Evolutionary conservation across 2,113 vertebrate species (phyloP).

Genomic region (Proteles cristata): DNA sequence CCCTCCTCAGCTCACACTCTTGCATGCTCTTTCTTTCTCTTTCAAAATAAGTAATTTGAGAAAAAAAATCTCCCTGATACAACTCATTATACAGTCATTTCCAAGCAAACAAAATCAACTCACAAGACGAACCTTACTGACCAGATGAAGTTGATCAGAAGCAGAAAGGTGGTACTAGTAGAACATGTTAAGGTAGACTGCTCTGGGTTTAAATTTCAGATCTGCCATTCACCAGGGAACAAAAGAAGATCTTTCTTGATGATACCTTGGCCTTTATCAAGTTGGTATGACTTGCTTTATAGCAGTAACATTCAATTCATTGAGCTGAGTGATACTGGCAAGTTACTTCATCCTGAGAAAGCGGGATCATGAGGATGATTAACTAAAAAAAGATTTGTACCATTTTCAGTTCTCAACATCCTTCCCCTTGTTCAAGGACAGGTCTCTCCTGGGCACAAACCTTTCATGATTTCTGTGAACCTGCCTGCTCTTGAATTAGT

Average conservation of each 20-base stretch:
- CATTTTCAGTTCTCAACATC: background rate
- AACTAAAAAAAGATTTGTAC: background rate
- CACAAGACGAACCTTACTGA: background rate
- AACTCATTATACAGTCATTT: background rate
- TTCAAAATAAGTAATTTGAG: too few relatives aligned
- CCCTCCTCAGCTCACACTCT: too few relatives aligned
- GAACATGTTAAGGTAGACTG: background rate
- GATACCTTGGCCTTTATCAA: constrained; percentile 69
- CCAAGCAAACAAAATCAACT: background rate
- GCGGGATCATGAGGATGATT: background rate
- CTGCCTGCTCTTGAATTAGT: background rate
- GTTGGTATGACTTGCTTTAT: constrained; percentile 79
- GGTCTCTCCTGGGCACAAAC: background rate
- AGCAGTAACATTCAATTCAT: constrained; percentile 53
- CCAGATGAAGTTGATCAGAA: background rate
- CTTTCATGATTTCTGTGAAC: background rate
- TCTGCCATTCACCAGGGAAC: background rate
- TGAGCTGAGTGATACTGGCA: background rate
- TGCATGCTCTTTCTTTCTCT: too few relatives aligned
- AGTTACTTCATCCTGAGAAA: background rate
- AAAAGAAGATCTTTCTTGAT: constrained; percentile 70
- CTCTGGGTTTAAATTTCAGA: background rate
- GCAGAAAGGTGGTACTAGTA: background rate
- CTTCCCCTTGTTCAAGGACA: background rate
- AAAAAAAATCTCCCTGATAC: background rate